phyloP scores from a whole-genome alignment of 2,113 vertebrate genomes.

The Corynorhinus townsendii region DNA sequence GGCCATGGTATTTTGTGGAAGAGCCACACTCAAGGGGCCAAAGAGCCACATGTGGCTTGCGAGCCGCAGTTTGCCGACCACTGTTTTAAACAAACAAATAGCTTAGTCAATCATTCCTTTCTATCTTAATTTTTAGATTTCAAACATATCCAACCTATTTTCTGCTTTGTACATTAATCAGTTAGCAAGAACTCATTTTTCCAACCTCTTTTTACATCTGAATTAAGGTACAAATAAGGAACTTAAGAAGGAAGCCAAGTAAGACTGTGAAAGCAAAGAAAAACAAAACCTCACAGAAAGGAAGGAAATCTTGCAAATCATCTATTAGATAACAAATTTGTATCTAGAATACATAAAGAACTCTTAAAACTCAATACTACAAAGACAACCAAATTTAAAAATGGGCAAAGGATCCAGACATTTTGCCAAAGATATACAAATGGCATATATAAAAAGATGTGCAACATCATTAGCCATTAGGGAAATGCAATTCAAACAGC shows the following conservation, averaged over 20 bases:
- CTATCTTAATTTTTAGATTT: slow-evolving; percentile 28
- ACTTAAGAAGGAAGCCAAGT: slow-evolving; percentile 40
- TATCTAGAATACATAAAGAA: not conserved
- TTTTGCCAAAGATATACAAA: not conserved
- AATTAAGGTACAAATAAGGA: slow-evolving; percentile 50
- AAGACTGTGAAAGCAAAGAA: slow-evolving; percentile 4
- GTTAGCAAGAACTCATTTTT: slow-evolving; percentile 50
- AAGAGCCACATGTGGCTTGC: no score
- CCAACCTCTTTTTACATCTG: slow-evolving; percentile 56
- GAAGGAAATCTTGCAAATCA: not conserved
- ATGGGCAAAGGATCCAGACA: not conserved
- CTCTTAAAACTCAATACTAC: slow-evolving; percentile 6
- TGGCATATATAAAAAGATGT: not conserved
- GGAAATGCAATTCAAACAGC: not conserved
- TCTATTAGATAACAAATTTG: not conserved
- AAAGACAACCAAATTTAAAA: not conserved
- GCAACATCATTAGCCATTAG: not conserved
- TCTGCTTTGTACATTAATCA: slow-evolving; percentile 39
- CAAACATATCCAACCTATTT: slow-evolving; percentile 59
- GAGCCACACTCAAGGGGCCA: no score
- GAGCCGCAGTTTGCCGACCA: no score
- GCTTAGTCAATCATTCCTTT: slow-evolving; percentile 3
- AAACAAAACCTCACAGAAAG: slow-evolving; percentile 20
- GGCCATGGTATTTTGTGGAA: no score
- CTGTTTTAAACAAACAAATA: slow-evolving; percentile 23